These are phyloP conservation scores for Lophotis ruficrista DNA, from an alignment of 2,113 vertebrate genomes.

Conservation along the genomic window DNA sequence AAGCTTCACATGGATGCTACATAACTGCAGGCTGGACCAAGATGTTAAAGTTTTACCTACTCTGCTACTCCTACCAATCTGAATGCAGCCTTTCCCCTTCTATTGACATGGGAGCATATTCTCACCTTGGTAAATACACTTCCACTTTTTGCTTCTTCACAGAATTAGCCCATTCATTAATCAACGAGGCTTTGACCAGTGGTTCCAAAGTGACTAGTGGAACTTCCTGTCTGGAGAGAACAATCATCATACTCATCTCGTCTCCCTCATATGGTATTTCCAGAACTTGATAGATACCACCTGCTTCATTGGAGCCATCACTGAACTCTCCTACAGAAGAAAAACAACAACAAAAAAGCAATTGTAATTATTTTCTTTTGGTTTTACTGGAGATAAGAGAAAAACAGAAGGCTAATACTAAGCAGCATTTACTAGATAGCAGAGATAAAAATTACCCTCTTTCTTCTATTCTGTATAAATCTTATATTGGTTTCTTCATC, in stretches of 20 bases:
- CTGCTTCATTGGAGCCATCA: conserved; percentile 95
- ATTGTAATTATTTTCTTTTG: not conserved
- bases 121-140: conserved; percentile 94
- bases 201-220: conserved; percentile 91
- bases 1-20: not conserved
- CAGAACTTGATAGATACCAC: conserved; percentile 96
- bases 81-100: not conserved
- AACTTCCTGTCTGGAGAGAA: conserved; percentile 95
- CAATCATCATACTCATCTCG: conserved; percentile 92
- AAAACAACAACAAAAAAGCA: not conserved
- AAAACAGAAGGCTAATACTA: not conserved
- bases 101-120: fast-evolving
- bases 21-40: not conserved
- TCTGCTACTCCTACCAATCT: not conserved
- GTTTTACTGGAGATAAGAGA: not conserved
- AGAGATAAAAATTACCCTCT: not conserved
- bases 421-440: not conserved
- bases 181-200: conserved; percentile 87
- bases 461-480: not conserved
- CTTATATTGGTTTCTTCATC: not conserved
- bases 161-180: conserved; percentile 95
- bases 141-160: conserved; percentile 98
- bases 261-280: conserved; percentile 97
- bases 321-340: conserved; percentile 92
- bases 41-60: not conserved